Percentiles rank a stretch among this genome's conserved stretches.
phyloP scores from a whole-genome alignment of 2,113 vertebrate genomes.

The Cyanoramphus novaezelandiae region DNA sequence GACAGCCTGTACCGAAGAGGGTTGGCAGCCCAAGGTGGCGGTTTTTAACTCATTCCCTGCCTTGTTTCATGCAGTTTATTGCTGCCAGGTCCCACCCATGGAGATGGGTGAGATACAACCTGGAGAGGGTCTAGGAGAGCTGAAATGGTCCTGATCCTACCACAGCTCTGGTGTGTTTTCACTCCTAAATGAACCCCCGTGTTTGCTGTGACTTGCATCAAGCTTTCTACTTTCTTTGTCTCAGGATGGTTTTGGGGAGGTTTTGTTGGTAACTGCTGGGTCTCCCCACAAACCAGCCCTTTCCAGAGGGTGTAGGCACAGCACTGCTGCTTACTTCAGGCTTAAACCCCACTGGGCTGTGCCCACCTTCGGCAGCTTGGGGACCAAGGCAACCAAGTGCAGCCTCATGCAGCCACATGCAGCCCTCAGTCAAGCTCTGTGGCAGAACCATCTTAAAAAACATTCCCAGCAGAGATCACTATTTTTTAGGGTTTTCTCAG shows the following conservation, averaged over 20 bases:
- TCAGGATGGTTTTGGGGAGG: neutral
- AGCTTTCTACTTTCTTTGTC: neutral
- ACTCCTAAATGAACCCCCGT: accelerated
- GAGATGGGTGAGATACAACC: neutral
- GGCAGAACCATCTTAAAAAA: constrained; percentile 3
- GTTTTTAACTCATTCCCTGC: constrained; percentile 1
- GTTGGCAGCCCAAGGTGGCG: neutral
- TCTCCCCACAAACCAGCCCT: neutral
- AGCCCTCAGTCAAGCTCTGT: neutral
- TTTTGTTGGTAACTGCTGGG: neutral
- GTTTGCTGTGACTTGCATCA: neutral
- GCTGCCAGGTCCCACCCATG: neutral
- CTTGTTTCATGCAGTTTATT: accelerated
- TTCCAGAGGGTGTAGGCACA: neutral
- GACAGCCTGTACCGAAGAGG: constrained; percentile 19
- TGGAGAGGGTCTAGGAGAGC: neutral
- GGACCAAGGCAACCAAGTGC: neutral
- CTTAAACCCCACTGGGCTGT: neutral
- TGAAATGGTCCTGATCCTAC: neutral
- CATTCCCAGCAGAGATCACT: neutral
- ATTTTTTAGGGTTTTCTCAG: neutral
- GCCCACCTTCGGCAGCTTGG: accelerated
- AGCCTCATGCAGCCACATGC: neutral
- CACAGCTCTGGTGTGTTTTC: neutral
- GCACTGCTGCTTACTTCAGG: neutral